Evolutionary conservation across 2,888 invertebrate genomes (phyloP), one percentile per base, ranked within the genome.

Genomic region (Anagyrus pseudococci): DNA sequence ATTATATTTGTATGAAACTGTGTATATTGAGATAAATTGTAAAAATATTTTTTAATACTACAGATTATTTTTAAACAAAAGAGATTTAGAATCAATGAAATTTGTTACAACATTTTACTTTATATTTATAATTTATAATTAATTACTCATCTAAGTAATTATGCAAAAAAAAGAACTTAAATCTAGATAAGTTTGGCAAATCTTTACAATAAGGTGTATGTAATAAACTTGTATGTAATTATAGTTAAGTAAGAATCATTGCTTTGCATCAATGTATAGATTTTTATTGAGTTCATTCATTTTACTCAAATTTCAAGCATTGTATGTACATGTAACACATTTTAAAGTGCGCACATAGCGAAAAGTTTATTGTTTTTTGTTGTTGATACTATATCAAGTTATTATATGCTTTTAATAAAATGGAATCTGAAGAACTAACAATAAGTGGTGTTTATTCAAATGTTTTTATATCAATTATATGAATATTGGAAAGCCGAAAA

Each of bases 371-470:
- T 40, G 40, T 29, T 46, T 44, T 44, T 17, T 46, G 20, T 53
- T 55, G 33, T 46, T 22, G n/a, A 26, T 49, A 15, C 41, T 40
- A 22, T 57, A 48, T 22, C 8, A 22, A 19, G 15, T 15, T 57
- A 54, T 63, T 55, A 55, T 40, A 58, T 55, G 58, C 58, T 63
- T 63, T 63, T 58, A 58, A 63, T 63, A 63, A 63, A 58, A 58
- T 41, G 26, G 7, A 52, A 53, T 46, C 25, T n/a, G n/a, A n/a
- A n/a, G n/a, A n/a, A n/a, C n/a, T n/a, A n/a, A n/a, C n/a, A n/a
- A n/a, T n/a, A n/a, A n/a, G n/a, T n/a, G n/a, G n/a, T n/a, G n/a
- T n/a, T n/a, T n/a, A n/a, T n/a, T n/a, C n/a, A n/a, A n/a, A n/a
- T n/a, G n/a, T n/a, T n/a, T n/a, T n/a, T n/a, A n/a, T n/a, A n/a